Base-by-base conservation (phyloP, 2,888 invertebrate genomes). In the Drosophila algonquin region DNA sequence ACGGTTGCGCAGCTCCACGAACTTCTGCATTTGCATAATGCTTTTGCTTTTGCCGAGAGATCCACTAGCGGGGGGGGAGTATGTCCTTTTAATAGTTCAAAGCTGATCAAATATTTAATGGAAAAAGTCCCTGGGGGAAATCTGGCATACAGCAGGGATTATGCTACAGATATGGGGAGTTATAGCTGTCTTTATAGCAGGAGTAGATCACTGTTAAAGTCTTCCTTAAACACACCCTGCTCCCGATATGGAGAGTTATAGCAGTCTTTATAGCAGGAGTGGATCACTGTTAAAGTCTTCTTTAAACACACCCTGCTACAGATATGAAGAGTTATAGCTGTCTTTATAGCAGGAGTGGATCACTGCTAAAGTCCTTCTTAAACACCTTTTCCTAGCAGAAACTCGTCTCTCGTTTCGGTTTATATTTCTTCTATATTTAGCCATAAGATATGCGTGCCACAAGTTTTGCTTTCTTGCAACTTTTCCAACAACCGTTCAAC, bases 11-110 rank as follows among this genome's bases (percentile, higher is more conserved):
- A 58, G 48, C 21, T 48, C 30, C 61, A 57, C 73, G 76, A 70
- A 77, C 75, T 77, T 71, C 76, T 67, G 71, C 75, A 86, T 84
- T 76, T 84, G 67, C 67, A 65, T 77, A 81, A 80, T 82, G 68
- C 65, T 56, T 16, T 30, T 24, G 35, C 45, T 77, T 80, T 79
- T 24, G 35, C 45, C 8, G 18, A 6, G 10, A 30, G 40, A 18
- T 55, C 30, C 30, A 8, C 30, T 8, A 30, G 30, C 6, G 7
- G 21, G 21, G 21, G 21, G 18, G 0, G 0, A 9, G 44, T 40
- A 14, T 7, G 35, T 35, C 45, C 21, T 68, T 3, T 14, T 2
- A 50, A 18, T 8, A 45, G 18, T 18, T 46, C 32, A 10, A 30
- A 40, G 12, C 24, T 47, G 40, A 48, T 63, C 10, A 40, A 30